Evolutionary conservation across 2,888 invertebrate species (phyloP), one percentile per base, ranked within the genome.

Genomic region (Camptogramma bilineatum): DNA sequence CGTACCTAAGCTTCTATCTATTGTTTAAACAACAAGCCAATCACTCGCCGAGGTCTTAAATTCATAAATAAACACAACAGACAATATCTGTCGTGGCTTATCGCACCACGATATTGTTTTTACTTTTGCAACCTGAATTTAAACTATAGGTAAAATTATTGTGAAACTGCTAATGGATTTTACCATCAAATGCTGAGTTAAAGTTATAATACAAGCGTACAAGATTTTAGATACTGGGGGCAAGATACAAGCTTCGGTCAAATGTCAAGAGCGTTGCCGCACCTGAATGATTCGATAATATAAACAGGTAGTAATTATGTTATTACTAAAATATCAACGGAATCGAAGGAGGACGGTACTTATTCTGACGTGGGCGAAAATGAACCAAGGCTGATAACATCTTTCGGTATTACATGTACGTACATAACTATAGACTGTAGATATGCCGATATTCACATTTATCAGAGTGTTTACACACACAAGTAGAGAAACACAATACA

Each of bases 261-360:
- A 82, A 81, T 81, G 81, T 80, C 80, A 81, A 81, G 81, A 81
- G 69, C 81, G 75, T 73, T 74, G 75, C 72, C 73, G 70, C 73
- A 75, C 71, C 73, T 73, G 67, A 67, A 61, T 60, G 59, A 73
- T 69, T 62, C 64, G 53, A 62, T 68, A 69, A 70, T 68, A 62
- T 62, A 58, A 66, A 62, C 67, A 69, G 63, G 69, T 72, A 72
- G 64, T 64, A 60, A 58, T 66, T 61, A 66, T 52, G 48, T 51
- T 57, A 57, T 66, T 48, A 57, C 31, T 65, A 52, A 44, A 48
- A 57, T 48, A 51, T 62, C 18, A 21, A 17, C 16, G 52, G 62
- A 59, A 53, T 55, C 24, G 46, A 51, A 56, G 55, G n/a, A 48
- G 39, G 44, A 44, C 17, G 16, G 7, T 17, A 44, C 16, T 17